Conservation (phyloP, 2,888 invertebrate species). For the Gymnoscelis rufifasciata region DNA sequence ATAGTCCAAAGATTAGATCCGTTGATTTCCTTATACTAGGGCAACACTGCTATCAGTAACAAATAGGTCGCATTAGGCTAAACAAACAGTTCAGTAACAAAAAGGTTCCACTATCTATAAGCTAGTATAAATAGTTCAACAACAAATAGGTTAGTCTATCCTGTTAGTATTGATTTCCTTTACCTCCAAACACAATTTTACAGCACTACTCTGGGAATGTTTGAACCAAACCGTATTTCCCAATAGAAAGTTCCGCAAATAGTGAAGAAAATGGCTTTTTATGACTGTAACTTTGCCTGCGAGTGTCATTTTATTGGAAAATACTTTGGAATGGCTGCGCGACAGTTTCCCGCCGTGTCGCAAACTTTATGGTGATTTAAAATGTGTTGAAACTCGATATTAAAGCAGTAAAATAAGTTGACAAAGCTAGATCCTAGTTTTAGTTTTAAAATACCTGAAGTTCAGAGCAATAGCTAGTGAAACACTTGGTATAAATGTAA, state of each 20-base stretch:
- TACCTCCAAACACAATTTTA: conserved; percentile 16
- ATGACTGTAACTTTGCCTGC: conserved; percentile 43
- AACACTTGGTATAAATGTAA: too few relatives aligned
- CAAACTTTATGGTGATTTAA: conserved; percentile 26
- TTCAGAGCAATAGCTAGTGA: too few relatives aligned
- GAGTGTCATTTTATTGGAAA: conserved; percentile 47
- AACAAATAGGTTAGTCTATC: too few relatives aligned
- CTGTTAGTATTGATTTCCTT: conserved; percentile 8
- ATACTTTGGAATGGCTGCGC: conserved; percentile 42
- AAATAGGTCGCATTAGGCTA: too few relatives aligned
- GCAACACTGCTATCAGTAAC: too few relatives aligned
- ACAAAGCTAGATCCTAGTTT: too few relatives aligned
- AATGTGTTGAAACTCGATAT: conserved; percentile 20
- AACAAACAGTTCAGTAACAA: too few relatives aligned
- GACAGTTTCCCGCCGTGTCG: conserved; percentile 19
- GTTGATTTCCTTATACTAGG: too few relatives aligned
- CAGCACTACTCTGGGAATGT: conserved; percentile 25
- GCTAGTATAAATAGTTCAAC: too few relatives aligned
- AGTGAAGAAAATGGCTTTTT: conserved; percentile 48
- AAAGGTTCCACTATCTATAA: too few relatives aligned
- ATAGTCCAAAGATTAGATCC: too few relatives aligned
- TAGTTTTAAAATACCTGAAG: too few relatives aligned
- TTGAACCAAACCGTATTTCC: conserved; percentile 38
- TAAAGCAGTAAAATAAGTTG: background rate
- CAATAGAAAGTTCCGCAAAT: conserved; percentile 36